phyloP scores from a whole-genome alignment of 2,888 invertebrate genomes.

The Tipula helvola region DNA sequence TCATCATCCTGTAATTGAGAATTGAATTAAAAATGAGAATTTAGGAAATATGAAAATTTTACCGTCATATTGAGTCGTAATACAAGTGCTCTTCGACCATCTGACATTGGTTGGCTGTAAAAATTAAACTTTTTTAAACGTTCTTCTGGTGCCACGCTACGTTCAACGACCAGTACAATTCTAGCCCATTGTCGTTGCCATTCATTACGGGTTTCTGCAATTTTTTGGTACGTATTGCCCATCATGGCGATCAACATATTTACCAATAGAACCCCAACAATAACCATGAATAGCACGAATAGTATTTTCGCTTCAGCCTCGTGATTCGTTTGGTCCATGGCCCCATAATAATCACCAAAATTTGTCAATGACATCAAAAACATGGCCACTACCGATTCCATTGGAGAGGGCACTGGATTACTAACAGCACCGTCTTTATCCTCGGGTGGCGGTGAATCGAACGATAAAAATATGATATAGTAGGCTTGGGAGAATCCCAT shows the following conservation, averaged over 20 bases:
- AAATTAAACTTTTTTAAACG: slow-evolving; percentile 71
- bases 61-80: slow-evolving; percentile 81
- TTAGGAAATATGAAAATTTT: slow-evolving; percentile 19
- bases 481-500: slow-evolving; percentile 96
- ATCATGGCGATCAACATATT: slow-evolving; percentile 99
- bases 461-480: slow-evolving; percentile 82
- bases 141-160: slow-evolving; percentile 87
- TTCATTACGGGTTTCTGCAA: slow-evolving; percentile 92
- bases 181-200: slow-evolving; percentile 98
- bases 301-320: slow-evolving; percentile 81
- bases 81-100: slow-evolving; percentile 72
- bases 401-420: slow-evolving; percentile 83
- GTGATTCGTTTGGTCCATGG: slow-evolving; percentile 79
- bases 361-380: slow-evolving; percentile 97
- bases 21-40: not conserved
- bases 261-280: slow-evolving; percentile 86
- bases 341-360: slow-evolving; percentile 88
- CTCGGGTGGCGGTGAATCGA: slow-evolving; percentile 70
- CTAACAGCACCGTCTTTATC: slow-evolving; percentile 68
- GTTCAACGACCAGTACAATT: slow-evolving; percentile 91
- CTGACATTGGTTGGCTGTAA: slow-evolving; percentile 92
- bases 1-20: slow-evolving; percentile 62
- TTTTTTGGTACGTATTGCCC: slow-evolving; percentile 98
- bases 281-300: slow-evolving; percentile 95
- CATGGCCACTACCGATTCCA: slow-evolving; percentile 95